phyloP scores from a whole-genome alignment of 2,888 invertebrate species.

The Euclidia mi region DNA sequence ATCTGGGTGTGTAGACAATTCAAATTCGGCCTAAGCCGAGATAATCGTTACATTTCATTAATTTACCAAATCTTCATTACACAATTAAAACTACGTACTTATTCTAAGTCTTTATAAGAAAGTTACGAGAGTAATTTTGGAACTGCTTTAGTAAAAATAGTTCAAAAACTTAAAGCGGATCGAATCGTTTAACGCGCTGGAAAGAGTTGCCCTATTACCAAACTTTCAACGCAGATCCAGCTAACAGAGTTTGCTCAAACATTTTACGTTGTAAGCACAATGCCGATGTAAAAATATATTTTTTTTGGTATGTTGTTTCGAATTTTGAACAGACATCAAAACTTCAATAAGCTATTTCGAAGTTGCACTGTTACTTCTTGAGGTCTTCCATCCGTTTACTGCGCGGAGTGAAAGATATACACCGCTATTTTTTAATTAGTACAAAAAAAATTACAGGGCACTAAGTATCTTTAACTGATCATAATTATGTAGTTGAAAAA shows the following conservation, averaged over 20 bases:
- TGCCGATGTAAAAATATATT: constrained; percentile 44
- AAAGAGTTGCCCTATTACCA: constrained; percentile 52
- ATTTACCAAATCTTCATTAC: constrained; percentile 49
- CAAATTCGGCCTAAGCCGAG: constrained; percentile 57
- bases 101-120: constrained; percentile 42
- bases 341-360: constrained; percentile 37
- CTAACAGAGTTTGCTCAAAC: constrained; percentile 51
- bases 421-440: too few relatives aligned
- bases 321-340: constrained; percentile 42
- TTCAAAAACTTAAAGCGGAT: constrained; percentile 48
- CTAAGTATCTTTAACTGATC: too few relatives aligned
- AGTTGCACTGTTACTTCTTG: constrained; percentile 20
- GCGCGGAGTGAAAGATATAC: background rate
- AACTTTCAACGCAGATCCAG: constrained; percentile 49
- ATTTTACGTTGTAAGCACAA: constrained; percentile 52
- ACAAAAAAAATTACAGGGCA: too few relatives aligned
- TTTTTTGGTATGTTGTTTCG: constrained; percentile 38
- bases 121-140: constrained; percentile 49
- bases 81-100: constrained; percentile 35
- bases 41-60: constrained; percentile 61
- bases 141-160: constrained; percentile 52
- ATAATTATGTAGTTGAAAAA: too few relatives aligned
- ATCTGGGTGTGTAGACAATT: constrained; percentile 63
- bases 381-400: constrained; percentile 8
- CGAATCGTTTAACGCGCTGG: constrained; percentile 49